phyloP scores from a whole-genome alignment of 2,888 invertebrate genomes.

The Polyploca ridens region DNA sequence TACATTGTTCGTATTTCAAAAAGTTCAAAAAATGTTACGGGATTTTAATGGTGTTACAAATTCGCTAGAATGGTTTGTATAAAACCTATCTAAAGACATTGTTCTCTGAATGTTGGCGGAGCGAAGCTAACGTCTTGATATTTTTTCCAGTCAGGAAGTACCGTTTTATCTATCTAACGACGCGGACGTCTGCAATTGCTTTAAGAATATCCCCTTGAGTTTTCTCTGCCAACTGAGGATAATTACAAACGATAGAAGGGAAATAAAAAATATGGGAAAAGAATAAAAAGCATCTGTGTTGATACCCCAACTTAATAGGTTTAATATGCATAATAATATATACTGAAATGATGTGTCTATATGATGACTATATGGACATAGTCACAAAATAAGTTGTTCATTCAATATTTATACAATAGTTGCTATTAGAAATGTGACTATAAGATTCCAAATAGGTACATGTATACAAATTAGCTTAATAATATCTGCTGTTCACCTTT shows the following conservation, averaged over 20 bases:
- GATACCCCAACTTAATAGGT: too few relatives aligned
- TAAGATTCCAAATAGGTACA: too few relatives aligned
- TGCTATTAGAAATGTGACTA: too few relatives aligned
- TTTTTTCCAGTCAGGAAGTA: slow-evolving; percentile 27
- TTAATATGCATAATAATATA: too few relatives aligned
- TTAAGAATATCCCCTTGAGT: slow-evolving; percentile 26
- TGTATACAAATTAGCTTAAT: too few relatives aligned
- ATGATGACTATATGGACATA: too few relatives aligned
- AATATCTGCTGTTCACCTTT: too few relatives aligned
- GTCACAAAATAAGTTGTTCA: too few relatives aligned
- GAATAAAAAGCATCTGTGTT: neutral
- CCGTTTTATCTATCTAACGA: slow-evolving; percentile 29
- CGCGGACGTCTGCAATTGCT: slow-evolving; percentile 21
- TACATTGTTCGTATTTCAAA: neutral
- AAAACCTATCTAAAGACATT: neutral
- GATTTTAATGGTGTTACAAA: neutral
- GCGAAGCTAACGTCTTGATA: slow-evolving; percentile 19
- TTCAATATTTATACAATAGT: too few relatives aligned
- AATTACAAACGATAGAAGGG: slow-evolving; percentile 19
- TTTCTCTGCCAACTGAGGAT: slow-evolving; percentile 27
- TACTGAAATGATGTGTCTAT: too few relatives aligned
- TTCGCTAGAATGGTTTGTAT: neutral
- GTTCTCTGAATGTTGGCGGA: slow-evolving; percentile 16
- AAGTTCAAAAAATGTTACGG: neutral
- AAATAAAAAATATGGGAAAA: neutral